Evolutionary conservation across 2,888 invertebrate genomes (phyloP).

Genomic region (Ormyrus thymus): DNA sequence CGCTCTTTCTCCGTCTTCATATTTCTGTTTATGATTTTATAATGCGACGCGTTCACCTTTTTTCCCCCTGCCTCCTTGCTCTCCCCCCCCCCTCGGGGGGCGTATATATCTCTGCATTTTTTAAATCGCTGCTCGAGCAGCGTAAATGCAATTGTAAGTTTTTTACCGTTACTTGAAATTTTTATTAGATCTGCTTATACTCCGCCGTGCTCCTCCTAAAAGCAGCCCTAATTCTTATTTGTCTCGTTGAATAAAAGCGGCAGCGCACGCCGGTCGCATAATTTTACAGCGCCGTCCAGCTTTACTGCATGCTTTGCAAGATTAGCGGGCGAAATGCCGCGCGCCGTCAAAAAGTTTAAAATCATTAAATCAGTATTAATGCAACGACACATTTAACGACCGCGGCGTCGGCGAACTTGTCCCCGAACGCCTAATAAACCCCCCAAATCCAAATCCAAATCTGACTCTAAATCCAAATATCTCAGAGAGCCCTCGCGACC

Average conservation of each 20-base stretch:
- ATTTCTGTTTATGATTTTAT: conserved; percentile 50
- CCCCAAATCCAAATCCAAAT: conserved; percentile 8
- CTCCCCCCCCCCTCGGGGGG: not conserved
- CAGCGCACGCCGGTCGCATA: no score
- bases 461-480: conserved; percentile 27
- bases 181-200: conserved; percentile 9
- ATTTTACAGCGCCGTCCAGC: no score
- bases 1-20: conserved; percentile 19
- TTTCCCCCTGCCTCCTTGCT: not conserved
- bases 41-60: conserved; percentile 12
- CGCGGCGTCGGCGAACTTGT: not conserved
- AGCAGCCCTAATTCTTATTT: no score
- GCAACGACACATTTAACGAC: no score
- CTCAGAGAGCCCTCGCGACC: not conserved
- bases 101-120: conserved; percentile 27
- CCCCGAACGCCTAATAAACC: conserved; percentile 30
- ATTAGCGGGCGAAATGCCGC: no score
- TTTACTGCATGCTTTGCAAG: no score
- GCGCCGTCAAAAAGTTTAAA: no score
- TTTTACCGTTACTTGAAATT: conserved; percentile 7
- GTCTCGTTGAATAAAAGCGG: no score
- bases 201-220: not conserved
- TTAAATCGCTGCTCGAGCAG: conserved; percentile 16
- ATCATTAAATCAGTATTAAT: no score
- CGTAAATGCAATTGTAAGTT: conserved; percentile 17